Evolutionary conservation across 2,113 vertebrate genomes (phyloP).

Genomic region (Coryphaenoides rupestris): DNA sequence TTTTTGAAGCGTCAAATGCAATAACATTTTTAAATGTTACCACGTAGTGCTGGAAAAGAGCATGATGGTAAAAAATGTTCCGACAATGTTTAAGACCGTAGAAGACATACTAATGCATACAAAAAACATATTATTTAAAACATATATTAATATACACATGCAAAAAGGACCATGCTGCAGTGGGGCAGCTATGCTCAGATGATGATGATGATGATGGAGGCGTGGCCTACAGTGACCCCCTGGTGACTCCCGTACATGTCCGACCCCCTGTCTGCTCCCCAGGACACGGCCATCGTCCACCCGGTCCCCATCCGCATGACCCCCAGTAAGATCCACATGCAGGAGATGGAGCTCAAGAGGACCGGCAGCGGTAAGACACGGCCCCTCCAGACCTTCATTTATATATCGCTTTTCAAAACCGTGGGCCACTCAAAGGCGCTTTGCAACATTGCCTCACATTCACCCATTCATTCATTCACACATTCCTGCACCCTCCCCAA

Average conservation of each 20-base stretch:
- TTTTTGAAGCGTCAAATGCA: too few relatives aligned
- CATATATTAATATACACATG: not conserved
- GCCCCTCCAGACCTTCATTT: too few relatives aligned
- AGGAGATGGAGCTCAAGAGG: slow-evolving; percentile 99
- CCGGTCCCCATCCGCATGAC: slow-evolving; percentile 98
- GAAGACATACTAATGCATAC: too few relatives aligned
- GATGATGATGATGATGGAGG: not conserved
- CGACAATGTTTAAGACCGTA: too few relatives aligned
- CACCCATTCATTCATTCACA: too few relatives aligned
- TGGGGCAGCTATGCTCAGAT: not conserved
- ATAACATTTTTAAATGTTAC: too few relatives aligned
- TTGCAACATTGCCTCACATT: too few relatives aligned
- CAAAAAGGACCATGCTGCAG: not conserved
- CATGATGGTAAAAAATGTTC: too few relatives aligned
- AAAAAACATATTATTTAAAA: not conserved
- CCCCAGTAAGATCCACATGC: slow-evolving; percentile 99
- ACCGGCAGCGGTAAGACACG: slow-evolving; percentile 85
- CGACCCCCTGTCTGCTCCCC: slow-evolving; percentile 12
- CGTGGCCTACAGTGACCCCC: not conserved
- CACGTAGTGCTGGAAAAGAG: too few relatives aligned
- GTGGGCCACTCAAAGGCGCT: too few relatives aligned
- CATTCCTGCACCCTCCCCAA: too few relatives aligned
- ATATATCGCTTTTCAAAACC: too few relatives aligned
- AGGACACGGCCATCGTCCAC: slow-evolving; percentile 98
- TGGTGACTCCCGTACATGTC: not conserved